A percentile compares a stretch with the other conserved stretches of the same genome.
phyloP scores from a whole-genome alignment of 2,888 invertebrate genomes.

The Eupithecia tripunctaria region DNA sequence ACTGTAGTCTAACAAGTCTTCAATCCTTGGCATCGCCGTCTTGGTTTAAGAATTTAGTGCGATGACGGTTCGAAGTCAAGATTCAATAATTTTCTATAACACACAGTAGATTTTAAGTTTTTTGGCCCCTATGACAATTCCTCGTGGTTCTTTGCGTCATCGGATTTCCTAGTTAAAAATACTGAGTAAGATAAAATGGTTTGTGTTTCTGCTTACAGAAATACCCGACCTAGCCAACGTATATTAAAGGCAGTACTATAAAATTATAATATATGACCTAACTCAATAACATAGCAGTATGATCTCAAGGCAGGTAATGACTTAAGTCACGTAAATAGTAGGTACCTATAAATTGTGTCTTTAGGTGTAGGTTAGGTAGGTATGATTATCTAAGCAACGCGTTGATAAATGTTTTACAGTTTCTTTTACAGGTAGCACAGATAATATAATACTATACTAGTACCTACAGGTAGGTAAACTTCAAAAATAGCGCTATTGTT shows the following conservation, averaged over 20 bases:
- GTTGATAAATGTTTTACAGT: background rate
- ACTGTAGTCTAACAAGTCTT: conserved; percentile 38
- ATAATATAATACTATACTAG: too few relatives aligned
- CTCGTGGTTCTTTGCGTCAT: background rate
- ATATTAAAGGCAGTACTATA: too few relatives aligned
- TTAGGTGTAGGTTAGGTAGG: background rate
- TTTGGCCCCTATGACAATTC: background rate
- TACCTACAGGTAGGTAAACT: too few relatives aligned
- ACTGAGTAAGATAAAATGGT: background rate
- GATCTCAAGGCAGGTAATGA: background rate
- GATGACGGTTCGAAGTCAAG: too few relatives aligned
- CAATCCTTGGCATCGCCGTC: background rate
- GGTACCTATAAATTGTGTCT: background rate
- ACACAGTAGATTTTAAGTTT: too few relatives aligned
- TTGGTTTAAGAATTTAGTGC: background rate
- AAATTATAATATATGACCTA: too few relatives aligned
- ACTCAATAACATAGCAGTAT: background rate
- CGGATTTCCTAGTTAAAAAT: background rate
- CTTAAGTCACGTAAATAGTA: background rate
- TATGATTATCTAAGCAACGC: background rate
- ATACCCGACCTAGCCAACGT: background rate
- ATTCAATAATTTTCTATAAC: too few relatives aligned
- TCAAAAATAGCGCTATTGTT: too few relatives aligned
- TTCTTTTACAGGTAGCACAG: too few relatives aligned
- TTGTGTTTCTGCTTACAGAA: background rate